Evolutionary conservation across 2,113 vertebrate species (phyloP).

Genomic region (Gracilinanus agilis): DNA sequence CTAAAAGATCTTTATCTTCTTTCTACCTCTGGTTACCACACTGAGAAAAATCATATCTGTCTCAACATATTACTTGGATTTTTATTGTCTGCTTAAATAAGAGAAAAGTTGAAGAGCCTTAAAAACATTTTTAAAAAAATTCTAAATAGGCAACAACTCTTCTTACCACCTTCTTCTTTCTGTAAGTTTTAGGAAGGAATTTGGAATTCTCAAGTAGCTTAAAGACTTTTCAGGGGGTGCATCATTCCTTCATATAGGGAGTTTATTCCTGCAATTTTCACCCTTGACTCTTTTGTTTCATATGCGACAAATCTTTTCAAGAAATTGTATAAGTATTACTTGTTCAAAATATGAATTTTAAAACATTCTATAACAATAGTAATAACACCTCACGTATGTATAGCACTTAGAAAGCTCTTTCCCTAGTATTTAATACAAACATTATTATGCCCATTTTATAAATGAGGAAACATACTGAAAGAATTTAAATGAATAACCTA

Average conservation of each 20-base stretch:
- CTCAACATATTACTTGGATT: neutral
- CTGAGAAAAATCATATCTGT: neutral
- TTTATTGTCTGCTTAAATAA: neutral
- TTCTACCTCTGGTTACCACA: neutral
- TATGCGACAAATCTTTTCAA: neutral
- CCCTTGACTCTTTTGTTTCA: neutral
- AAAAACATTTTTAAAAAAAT: neutral
- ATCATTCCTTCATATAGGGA: neutral
- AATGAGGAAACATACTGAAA: neutral
- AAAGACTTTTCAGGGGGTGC: neutral
- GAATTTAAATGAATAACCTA: neutral
- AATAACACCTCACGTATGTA: neutral
- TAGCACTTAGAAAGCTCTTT: neutral
- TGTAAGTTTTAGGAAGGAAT: neutral
- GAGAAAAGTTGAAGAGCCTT: neutral
- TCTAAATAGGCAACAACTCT: neutral
- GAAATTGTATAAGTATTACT: neutral
- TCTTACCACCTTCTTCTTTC: neutral
- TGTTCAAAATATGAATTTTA: slow-evolving; percentile 31
- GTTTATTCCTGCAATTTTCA: slow-evolving; percentile 27
- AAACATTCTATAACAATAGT: slow-evolving; percentile 1
- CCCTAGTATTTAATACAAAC: neutral
- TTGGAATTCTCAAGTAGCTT: neutral
- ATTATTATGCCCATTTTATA: neutral
- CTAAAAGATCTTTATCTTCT: neutral